Evolutionary conservation across 2,797 vertebrate species (phyloP).

Genomic region (Lerista edwardsae): DNA sequence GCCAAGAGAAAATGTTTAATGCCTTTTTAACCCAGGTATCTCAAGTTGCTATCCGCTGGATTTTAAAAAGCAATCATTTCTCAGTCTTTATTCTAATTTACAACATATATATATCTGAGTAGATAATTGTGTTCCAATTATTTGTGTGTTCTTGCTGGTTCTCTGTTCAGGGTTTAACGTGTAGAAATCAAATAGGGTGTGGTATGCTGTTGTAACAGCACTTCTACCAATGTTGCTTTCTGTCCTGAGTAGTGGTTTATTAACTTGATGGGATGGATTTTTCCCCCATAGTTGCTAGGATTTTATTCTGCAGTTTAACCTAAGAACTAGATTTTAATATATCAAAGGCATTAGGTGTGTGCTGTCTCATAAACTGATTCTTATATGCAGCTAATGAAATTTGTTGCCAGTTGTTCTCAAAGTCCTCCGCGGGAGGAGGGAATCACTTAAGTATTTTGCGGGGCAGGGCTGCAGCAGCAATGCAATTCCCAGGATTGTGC

Average conservation of each 20-base stretch:
- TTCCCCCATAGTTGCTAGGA: background rate
- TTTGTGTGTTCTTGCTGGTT: background rate
- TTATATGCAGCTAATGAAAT: background rate
- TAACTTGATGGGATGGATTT: conserved; percentile 27
- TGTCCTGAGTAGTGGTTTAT: background rate
- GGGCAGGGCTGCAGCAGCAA: too few species aligned
- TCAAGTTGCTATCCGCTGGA: conserved; percentile 23
- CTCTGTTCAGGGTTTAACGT: rapidly evolving
- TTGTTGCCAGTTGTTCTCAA: too few species aligned
- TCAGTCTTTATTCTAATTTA: background rate
- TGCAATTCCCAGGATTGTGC: too few species aligned
- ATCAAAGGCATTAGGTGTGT: background rate
- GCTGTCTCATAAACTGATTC: background rate
- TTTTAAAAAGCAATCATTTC: background rate
- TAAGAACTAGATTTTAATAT: background rate
- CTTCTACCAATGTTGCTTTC: background rate
- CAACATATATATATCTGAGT: background rate
- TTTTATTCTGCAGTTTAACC: background rate
- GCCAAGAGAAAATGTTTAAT: conserved; percentile 89
- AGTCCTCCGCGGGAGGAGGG: too few species aligned
- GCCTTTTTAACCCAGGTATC: conserved; percentile 91
- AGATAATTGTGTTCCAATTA: background rate
- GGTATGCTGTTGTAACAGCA: background rate
- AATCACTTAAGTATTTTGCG: too few species aligned
- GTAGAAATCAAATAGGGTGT: background rate